Percentiles rank a stretch among this genome's conserved stretches.
phyloP scores from a whole-genome alignment of 2,888 invertebrate genomes.

The Marasmarcha lunaedactyla region DNA sequence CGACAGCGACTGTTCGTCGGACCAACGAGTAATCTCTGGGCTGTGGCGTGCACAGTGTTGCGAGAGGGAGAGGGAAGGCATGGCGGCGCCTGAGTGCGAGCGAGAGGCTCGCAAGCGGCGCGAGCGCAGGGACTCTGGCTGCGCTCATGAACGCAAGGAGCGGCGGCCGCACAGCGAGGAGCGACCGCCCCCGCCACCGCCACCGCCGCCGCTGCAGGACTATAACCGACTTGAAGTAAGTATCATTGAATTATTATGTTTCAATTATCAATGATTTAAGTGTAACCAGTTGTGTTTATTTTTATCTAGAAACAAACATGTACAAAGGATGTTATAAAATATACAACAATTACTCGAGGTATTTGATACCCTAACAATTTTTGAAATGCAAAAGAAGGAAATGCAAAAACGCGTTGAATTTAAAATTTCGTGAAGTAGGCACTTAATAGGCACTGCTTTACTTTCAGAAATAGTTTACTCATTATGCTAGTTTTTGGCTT shows the following conservation, averaged over 20 bases:
- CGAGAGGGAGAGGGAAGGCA: slow-evolving; percentile 55
- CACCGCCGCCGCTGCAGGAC: slow-evolving; percentile 56
- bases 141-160: slow-evolving; percentile 59
- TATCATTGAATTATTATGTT: background rate
- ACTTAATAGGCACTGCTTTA: too few species aligned
- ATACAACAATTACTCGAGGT: too few species aligned
- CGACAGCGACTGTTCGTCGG: slow-evolving; percentile 57
- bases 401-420: too few species aligned
- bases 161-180: slow-evolving; percentile 60
- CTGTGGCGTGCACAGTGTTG: slow-evolving; percentile 54
- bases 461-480: too few species aligned
- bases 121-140: slow-evolving; percentile 71
- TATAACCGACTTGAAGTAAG: slow-evolving; percentile 54
- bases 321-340: too few species aligned
- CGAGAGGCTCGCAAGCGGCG: slow-evolving; percentile 72
- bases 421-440: too few species aligned
- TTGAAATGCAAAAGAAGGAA: too few species aligned
- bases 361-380: too few species aligned
- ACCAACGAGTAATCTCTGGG: slow-evolving; percentile 59
- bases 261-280: too few species aligned
- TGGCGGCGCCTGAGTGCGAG: slow-evolving; percentile 68
- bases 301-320: too few species aligned
- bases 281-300: too few species aligned
- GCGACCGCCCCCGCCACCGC: slow-evolving; percentile 50
- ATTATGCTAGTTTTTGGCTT: too few species aligned